These are phyloP conservation scores for Manis pentadactyla DNA, from an alignment of 2,797 vertebrate species.

Conservation along the genomic window DNA sequence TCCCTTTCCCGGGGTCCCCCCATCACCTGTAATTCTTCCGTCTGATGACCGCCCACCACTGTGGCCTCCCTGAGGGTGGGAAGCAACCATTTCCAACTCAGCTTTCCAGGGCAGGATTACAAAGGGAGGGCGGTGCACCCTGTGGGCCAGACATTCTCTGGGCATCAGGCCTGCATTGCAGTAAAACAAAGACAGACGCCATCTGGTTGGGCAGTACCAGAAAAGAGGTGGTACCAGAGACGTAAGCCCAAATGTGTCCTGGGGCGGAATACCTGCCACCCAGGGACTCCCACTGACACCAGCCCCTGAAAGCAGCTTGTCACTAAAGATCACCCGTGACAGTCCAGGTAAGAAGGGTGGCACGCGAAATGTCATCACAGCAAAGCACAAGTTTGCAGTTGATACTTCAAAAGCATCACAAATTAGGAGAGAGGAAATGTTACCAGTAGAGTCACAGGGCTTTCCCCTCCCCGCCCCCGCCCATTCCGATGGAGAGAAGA, in stretches of 20 bases:
- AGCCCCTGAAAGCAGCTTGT: too few relatives aligned
- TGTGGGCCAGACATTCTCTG: not conserved
- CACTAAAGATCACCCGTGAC: rapidly evolving
- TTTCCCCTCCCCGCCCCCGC: not conserved
- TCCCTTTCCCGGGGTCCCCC: too few relatives aligned
- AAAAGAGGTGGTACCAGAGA: not conserved
- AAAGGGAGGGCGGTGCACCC: rapidly evolving
- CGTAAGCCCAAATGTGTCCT: rapidly evolving
- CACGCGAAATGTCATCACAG: rapidly evolving
- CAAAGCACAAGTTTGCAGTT: rapidly evolving
- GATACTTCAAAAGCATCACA: not conserved
- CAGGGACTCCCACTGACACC: not conserved
- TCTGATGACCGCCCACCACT: not conserved
- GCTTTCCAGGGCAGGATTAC: not conserved
- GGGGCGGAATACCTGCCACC: not conserved
- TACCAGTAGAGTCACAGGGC: too few relatives aligned
- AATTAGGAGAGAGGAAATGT: not conserved
- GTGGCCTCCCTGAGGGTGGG: not conserved
- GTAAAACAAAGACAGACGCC: not conserved
- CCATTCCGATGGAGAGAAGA: not conserved
- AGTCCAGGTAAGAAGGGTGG: not conserved
- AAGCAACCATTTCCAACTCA: too few relatives aligned
- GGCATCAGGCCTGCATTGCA: rapidly evolving
- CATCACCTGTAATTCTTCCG: too few relatives aligned
- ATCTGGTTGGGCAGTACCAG: not conserved